phyloP scores from a whole-genome alignment of 2,888 invertebrate species.

The Acanthosepion lycidas region DNA sequence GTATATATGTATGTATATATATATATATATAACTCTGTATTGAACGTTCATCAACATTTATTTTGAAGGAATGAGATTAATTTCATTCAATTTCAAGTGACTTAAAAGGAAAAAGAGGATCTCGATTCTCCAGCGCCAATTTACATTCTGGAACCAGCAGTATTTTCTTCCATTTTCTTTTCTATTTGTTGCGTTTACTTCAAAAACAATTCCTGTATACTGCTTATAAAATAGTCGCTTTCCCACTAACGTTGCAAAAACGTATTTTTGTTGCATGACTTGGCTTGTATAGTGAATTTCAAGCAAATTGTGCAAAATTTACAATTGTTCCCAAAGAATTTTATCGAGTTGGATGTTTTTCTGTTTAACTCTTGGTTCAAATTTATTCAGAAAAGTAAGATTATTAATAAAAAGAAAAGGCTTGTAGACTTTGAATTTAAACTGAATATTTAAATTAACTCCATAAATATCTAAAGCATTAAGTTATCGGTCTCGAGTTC shows the following conservation, averaged over 20 bases:
- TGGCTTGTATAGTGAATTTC: background rate
- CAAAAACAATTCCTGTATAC: no score
- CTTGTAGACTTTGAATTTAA: background rate
- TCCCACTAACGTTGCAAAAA: no score
- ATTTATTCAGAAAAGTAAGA: background rate
- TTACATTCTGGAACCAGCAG: no score
- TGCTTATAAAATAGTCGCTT: no score
- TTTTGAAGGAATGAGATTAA: background rate
- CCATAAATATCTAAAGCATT: no score
- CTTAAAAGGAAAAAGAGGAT: background rate
- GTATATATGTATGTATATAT: no score
- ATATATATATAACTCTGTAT: background rate
- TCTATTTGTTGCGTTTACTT: background rate
- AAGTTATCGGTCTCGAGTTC: no score
- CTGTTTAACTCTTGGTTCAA: background rate
- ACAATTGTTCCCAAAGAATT: no score
- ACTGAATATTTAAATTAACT: background rate
- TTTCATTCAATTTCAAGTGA: background rate
- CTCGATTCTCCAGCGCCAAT: background rate
- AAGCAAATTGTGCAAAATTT: background rate
- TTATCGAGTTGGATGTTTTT: background rate
- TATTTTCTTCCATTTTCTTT: no score
- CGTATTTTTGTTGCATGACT: no score
- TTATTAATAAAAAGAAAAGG: background rate
- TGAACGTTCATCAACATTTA: background rate